A percentile compares a stretch with the other conserved stretches of the same genome.
Evolutionary conservation across 2,113 vertebrate genomes (phyloP).

Genomic region (Nothobranchius kuhntae): DNA sequence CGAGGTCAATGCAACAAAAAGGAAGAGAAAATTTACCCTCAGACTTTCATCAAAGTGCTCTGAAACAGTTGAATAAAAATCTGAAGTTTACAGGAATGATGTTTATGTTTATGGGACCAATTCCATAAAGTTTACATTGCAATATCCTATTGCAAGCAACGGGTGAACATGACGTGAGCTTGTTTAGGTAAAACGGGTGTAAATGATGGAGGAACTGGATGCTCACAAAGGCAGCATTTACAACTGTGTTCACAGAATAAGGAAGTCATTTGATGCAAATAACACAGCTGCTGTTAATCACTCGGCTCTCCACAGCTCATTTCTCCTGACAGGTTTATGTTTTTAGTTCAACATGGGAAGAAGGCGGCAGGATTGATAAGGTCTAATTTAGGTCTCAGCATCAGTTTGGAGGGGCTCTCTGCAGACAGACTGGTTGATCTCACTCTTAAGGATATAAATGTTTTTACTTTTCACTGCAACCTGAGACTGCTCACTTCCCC

Average conservation of each 20-base stretch:
- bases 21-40: conserved; percentile 28
- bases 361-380: background rate
- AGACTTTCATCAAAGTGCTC: conserved; percentile 14
- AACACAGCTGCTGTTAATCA: background rate
- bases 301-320: background rate
- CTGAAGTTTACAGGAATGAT: no score
- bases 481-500: conserved; percentile 34
- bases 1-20: background rate
- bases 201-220: background rate
- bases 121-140: no score
- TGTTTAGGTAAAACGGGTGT: background rate
- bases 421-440: background rate
- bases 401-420: background rate
- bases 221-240: background rate
- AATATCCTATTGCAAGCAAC: no score
- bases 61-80: no score
- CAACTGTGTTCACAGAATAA: conserved; percentile 3
- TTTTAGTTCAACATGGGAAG: background rate
- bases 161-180: no score
- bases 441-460: background rate
- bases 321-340: conserved; percentile 1
- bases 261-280: conserved; percentile 40
- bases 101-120: no score
- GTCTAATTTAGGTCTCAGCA: background rate
- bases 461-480: conserved; percentile 16